Percentiles rank a stretch among this genome's conserved stretches.
Evolutionary conservation across 2,888 invertebrate genomes (phyloP).

Genomic region (Pilophorus perplexus): DNA sequence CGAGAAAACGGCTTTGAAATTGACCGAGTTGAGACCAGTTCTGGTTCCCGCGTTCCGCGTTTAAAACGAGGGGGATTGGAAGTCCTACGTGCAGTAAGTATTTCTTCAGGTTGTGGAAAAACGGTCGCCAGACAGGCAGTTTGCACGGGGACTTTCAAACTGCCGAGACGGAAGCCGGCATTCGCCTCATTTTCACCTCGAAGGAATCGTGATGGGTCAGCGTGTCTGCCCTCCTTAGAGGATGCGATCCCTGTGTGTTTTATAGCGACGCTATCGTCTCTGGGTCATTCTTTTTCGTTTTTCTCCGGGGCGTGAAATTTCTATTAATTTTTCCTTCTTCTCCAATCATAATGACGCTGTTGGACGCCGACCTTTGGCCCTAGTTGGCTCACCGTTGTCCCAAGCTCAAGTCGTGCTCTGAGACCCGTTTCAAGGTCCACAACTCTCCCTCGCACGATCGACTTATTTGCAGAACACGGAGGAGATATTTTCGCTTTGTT

Average conservation of each 20-base stretch:
- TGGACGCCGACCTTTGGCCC: too few relatives aligned
- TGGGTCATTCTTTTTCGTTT: neutral
- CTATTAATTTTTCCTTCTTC: neutral
- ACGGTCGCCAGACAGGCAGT: too few relatives aligned
- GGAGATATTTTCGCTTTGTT: too few relatives aligned
- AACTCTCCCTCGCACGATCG: constrained; percentile 6
- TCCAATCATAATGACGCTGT: neutral
- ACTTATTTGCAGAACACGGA: constrained; percentile 22
- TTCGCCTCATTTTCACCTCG: constrained; percentile 21
- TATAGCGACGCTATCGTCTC: too few relatives aligned
- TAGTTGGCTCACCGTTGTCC: too few relatives aligned
- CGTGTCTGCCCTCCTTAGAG: constrained; percentile 21
- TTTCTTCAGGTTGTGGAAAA: too few relatives aligned
- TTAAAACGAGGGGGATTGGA: too few relatives aligned
- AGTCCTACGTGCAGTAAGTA: too few relatives aligned
- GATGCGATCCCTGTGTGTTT: neutral
- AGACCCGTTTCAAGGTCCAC: constrained; percentile 6
- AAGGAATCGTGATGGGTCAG: constrained; percentile 24
- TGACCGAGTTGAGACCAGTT: too few relatives aligned
- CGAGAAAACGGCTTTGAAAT: too few relatives aligned
- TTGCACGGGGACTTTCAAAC: neutral
- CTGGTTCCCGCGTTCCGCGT: too few relatives aligned
- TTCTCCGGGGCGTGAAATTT: neutral
- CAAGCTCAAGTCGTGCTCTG: neutral
- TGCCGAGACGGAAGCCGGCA: constrained; percentile 18